Percentiles rank a stretch among this genome's conserved stretches.
Conservation (phyloP, 92 coral and sea anemone species). For the Zoanthus sansibaricus region DNA sequence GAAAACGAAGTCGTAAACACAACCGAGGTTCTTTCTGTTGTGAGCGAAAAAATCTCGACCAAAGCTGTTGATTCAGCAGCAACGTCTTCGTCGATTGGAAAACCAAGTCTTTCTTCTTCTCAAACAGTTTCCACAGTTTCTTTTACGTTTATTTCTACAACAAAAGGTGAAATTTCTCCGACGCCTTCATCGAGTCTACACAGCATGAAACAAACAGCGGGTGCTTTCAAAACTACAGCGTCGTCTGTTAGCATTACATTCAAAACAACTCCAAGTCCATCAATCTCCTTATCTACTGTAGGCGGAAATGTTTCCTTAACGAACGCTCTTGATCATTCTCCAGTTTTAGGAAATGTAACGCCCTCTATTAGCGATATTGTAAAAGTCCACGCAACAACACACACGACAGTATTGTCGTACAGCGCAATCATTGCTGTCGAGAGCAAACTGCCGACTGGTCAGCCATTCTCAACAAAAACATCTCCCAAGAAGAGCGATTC, state of each 20-base stretch:
- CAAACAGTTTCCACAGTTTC: neutral
- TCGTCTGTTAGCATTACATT: neutral
- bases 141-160: slow-evolving; percentile 8
- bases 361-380: neutral
- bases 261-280: slow-evolving; percentile 6
- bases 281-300: neutral
- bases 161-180: neutral
- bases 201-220: slow-evolving; percentile 18
- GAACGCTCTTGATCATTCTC: slow-evolving; percentile 10
- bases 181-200: neutral
- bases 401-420: neutral
- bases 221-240: neutral
- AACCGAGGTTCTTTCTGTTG: neutral
- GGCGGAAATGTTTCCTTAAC: slow-evolving; percentile 1
- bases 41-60: neutral
- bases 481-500: neutral
- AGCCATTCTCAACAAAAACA: neutral
- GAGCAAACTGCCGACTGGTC: neutral
- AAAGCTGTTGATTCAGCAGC: neutral
- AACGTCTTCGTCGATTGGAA: neutral
- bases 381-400: slow-evolving; percentile 12
- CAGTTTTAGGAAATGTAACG: neutral
- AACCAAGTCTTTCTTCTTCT: neutral
- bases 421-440: neutral
- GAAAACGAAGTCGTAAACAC: neutral